Evolutionary conservation across 1,140 invertebrate species (phyloP).

Genomic region (Vanessa tameamea): DNA sequence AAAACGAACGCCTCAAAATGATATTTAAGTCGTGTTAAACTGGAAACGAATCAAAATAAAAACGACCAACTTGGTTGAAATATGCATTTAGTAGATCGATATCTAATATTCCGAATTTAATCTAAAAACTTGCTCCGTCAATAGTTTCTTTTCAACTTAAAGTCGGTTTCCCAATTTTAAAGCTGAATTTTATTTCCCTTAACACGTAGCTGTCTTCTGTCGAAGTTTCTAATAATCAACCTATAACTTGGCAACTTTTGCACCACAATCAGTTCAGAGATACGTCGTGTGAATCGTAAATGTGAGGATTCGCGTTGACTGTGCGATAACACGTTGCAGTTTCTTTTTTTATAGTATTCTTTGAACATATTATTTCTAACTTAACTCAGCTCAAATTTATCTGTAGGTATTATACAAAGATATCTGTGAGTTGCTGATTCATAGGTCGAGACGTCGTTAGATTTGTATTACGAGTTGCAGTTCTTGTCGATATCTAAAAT

Average conservation of each 20-base stretch:
- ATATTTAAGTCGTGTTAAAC: too few relatives aligned
- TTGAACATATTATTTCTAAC: too few relatives aligned
- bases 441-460: too few relatives aligned
- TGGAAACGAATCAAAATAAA: neutral
- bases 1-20: too few relatives aligned
- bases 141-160: neutral
- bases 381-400: too few relatives aligned
- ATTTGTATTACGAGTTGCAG: too few relatives aligned
- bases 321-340: neutral
- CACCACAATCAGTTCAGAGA: conserved; percentile 23
- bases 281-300: conserved; percentile 18
- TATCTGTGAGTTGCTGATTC: too few relatives aligned
- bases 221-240: conserved; percentile 31
- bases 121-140: neutral
- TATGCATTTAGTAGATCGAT: neutral
- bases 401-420: too few relatives aligned
- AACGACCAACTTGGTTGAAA: neutral
- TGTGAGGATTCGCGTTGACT: conserved; percentile 3
- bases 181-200: conserved; percentile 26
- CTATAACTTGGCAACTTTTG: conserved; percentile 27
- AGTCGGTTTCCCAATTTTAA: conserved; percentile 16
- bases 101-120: neutral
- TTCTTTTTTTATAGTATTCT: neutral
- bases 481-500: too few relatives aligned
- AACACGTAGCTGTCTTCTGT: conserved; percentile 25